Evolutionary conservation across 2,797 vertebrate species (phyloP).

Genomic region (Anniella stebbinsi): DNA sequence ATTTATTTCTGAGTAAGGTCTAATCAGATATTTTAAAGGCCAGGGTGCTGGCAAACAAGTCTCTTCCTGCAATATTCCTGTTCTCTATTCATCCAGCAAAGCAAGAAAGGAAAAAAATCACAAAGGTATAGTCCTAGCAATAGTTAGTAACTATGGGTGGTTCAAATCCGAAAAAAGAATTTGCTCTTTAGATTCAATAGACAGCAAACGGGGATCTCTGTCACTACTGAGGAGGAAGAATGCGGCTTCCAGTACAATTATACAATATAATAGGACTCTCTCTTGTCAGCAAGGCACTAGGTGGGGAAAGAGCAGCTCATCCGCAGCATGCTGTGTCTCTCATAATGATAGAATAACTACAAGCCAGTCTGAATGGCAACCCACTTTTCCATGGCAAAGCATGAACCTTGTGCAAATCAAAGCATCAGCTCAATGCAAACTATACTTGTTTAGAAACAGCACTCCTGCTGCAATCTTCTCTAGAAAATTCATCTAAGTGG

Average conservation of each 20-base stretch:
- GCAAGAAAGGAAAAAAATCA: conserved; percentile 42
- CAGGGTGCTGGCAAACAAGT: conserved; percentile 48
- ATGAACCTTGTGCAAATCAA: conserved; percentile 29
- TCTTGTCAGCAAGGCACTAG: conserved; percentile 59
- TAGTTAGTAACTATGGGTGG: background rate
- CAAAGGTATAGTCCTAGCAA: background rate
- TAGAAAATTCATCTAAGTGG: background rate
- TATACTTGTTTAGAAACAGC: conserved; percentile 41
- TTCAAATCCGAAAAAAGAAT: conserved; percentile 39
- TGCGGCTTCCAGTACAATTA: conserved; percentile 46
- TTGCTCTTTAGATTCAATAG: conserved; percentile 33
- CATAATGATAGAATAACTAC: conserved; percentile 57
- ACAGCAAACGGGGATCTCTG: conserved; percentile 42
- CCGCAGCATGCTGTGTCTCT: conserved; percentile 63
- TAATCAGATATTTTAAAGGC: conserved; percentile 53
- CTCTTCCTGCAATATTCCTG: conserved; percentile 41
- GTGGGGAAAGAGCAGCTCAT: conserved; percentile 50
- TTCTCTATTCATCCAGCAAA: conserved; percentile 40
- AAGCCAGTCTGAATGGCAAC: conserved; percentile 61
- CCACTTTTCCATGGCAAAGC: conserved; percentile 55
- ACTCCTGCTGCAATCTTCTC: conserved; percentile 43
- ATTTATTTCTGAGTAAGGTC: background rate
- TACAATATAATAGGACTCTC: conserved; percentile 65
- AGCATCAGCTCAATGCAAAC: conserved; percentile 35
- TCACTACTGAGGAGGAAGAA: conserved; percentile 58